Base-by-base conservation (phyloP, 2,113 vertebrate species). In the Macquaria australasica region DNA sequence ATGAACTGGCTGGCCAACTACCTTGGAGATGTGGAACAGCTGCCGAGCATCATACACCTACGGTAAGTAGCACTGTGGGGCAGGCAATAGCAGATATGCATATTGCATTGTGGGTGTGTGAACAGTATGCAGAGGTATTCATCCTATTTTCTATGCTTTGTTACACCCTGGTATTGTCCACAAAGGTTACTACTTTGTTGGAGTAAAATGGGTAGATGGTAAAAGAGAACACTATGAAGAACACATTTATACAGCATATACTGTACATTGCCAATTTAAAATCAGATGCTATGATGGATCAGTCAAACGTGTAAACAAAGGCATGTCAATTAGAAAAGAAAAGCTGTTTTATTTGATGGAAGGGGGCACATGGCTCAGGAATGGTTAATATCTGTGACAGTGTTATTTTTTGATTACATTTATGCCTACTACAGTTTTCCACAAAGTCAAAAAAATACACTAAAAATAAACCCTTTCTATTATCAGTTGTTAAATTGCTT, bases 1-100 rank as follows among this genome's bases (percentile, higher is more conserved):
- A 99, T 99, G 98, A 99, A 97, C 97, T 99, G 98, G 98, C 96
- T 99, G 93, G 98, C 98, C 95, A 97, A 97, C 96, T 99, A 99
- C 95, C 96, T 99, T 48, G 98, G 98, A 70, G 98, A 99, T 28
- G 97, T 97, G 0, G 98, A 99, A 79, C 97, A 98, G 90, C 96
- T 99, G 90, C 98, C 98, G 0, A 97, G 94, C 81, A 97, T 98
- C 88, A 95, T 97, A 87, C 98, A 99, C 92, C 94, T 99, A 86
- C 96, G 98, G 98, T 99, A 84, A 88, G 95, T 75, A 39, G 5
- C 11, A 23, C 50, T 3, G 0, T 34, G 18, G 37, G 37, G 28
- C 20, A 25, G 34, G 3, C 3, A 48, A 25, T 11, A 41, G 55
- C 59, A 67, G 12, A 56, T 60, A 43, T 73, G 31, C 43, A 20